A percentile compares a stretch with the other conserved stretches of the same genome.
Conservation (phyloP, 1,140 invertebrate genomes). For the Battus philenor region DNA sequence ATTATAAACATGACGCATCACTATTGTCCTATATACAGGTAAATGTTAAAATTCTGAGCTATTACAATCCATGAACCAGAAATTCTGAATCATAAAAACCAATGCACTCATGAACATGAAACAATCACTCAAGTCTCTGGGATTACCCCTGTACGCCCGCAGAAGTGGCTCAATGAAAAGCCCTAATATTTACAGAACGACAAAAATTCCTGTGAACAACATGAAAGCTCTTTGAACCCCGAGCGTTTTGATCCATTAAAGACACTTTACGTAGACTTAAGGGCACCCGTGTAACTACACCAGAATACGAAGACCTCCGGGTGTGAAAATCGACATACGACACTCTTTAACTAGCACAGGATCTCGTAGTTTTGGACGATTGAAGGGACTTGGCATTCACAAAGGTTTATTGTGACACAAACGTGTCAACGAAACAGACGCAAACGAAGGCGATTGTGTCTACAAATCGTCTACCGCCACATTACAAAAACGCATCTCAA, state of each 20-base stretch:
- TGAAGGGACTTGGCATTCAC: slow-evolving; percentile 37
- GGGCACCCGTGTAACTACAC: slow-evolving; percentile 43
- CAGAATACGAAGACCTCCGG: slow-evolving; percentile 35
- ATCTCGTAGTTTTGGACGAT: slow-evolving; percentile 30
- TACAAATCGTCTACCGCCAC: too few relatives aligned
- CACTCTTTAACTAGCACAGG: slow-evolving; percentile 22
- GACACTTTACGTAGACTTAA: slow-evolving; percentile 63
- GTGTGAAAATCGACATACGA: slow-evolving; percentile 16
- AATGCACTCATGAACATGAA: too few relatives aligned
- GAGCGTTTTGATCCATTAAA: slow-evolving; percentile 60
- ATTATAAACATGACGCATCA: too few relatives aligned
- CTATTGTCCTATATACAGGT: too few relatives aligned
- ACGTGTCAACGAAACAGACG: slow-evolving; percentile 40
- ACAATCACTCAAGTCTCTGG: slow-evolving; percentile 25
- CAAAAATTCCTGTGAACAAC: slow-evolving; percentile 57
- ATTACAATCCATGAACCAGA: too few relatives aligned
- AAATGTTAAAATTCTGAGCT: too few relatives aligned
- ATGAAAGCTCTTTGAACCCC: slow-evolving; percentile 58
- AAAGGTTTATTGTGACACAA: slow-evolving; percentile 39
- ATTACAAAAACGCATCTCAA: not conserved
- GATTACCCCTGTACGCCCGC: slow-evolving; percentile 26
- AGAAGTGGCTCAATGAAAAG: slow-evolving; percentile 51
- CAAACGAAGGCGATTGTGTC: not conserved
- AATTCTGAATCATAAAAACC: too few relatives aligned
- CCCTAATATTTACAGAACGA: slow-evolving; percentile 61